phyloP scores from a whole-genome alignment of 1,140 invertebrate genomes.

The Hermatobates lingyangjiaoensis region DNA sequence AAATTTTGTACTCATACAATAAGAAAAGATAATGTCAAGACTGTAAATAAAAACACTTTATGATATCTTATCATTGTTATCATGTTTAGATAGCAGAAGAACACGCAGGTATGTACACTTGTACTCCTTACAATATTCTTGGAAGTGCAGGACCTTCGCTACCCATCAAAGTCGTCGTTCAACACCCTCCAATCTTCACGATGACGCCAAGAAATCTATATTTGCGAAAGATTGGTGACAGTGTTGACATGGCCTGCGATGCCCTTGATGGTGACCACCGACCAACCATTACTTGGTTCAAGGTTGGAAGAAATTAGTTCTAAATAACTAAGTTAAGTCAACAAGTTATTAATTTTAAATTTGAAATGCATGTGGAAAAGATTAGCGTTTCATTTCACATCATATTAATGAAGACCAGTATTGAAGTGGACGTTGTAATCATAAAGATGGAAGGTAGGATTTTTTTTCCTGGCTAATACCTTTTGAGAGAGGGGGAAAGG shows the following conservation, averaged over 20 bases:
- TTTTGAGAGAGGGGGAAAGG: no score
- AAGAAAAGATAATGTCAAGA: neutral
- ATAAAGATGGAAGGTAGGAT: no score
- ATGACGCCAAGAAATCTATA: conserved; percentile 59
- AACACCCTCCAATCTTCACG: conserved; percentile 60
- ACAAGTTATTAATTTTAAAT: no score
- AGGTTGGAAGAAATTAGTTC: conserved; percentile 53
- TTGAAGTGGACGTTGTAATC: no score
- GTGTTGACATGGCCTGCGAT: conserved; percentile 64
- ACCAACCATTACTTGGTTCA: conserved; percentile 67
- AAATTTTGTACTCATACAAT: neutral
- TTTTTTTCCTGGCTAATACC: no score
- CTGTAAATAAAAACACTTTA: neutral
- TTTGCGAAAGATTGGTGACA: conserved; percentile 60
- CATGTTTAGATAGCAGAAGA: conserved; percentile 43
- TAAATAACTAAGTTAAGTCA: no score
- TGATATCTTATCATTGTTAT: neutral
- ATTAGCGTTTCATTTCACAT: no score
- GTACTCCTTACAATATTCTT: conserved; percentile 77
- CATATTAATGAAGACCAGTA: no score
- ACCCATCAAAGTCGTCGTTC: conserved; percentile 72
- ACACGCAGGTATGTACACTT: conserved; percentile 65
- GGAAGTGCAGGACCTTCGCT: conserved; percentile 69
- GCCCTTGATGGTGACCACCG: conserved; percentile 51
- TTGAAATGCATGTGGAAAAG: no score